A percentile compares a stretch with the other conserved stretches of the same genome.
Evolutionary conservation across 1,140 invertebrate genomes (phyloP).

Genomic region (Scylla paramamosain): DNA sequence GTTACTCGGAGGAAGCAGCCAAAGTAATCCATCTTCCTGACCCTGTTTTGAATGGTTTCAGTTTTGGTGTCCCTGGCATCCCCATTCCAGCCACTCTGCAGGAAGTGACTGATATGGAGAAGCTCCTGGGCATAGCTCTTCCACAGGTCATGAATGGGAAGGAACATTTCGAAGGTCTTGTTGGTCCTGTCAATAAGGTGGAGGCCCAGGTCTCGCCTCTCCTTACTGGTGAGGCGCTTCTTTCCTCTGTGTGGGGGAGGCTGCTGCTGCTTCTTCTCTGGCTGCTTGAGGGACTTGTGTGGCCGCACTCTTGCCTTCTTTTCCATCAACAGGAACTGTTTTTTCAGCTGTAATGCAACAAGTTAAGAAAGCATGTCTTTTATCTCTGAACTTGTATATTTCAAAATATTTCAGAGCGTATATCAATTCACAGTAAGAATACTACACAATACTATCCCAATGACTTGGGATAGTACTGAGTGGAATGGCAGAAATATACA

Average conservation of each 20-base stretch:
- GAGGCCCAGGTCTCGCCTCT: conserved; percentile 66
- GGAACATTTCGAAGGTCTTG: conserved; percentile 72
- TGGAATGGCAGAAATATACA: too few species aligned
- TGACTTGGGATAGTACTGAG: too few species aligned
- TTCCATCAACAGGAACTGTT: conserved; percentile 40
- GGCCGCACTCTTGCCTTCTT: conserved; percentile 55
- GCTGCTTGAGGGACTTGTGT: conserved; percentile 55
- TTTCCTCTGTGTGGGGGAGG: conserved; percentile 31
- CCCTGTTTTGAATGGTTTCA: conserved; percentile 65
- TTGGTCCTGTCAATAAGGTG: conserved; percentile 65
- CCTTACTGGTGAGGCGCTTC: conserved; percentile 65
- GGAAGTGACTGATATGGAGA: conserved; percentile 66
- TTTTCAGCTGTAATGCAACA: conserved; percentile 37
- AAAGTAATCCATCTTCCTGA: conserved; percentile 76
- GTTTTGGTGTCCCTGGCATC: conserved; percentile 61
- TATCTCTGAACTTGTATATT: too few species aligned
- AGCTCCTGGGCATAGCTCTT: conserved; percentile 68
- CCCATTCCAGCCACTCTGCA: conserved; percentile 61
- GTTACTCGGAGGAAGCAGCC: conserved; percentile 72
- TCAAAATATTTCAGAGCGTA: too few species aligned
- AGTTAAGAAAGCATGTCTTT: not conserved
- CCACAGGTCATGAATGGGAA: conserved; percentile 73
- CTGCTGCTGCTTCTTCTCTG: not conserved
- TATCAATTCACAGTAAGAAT: too few species aligned
- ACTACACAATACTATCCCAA: too few species aligned